Evolutionary conservation across 1,140 invertebrate genomes (phyloP), one percentile per base, ranked within the genome.

Genomic region (Bombus confusus): DNA sequence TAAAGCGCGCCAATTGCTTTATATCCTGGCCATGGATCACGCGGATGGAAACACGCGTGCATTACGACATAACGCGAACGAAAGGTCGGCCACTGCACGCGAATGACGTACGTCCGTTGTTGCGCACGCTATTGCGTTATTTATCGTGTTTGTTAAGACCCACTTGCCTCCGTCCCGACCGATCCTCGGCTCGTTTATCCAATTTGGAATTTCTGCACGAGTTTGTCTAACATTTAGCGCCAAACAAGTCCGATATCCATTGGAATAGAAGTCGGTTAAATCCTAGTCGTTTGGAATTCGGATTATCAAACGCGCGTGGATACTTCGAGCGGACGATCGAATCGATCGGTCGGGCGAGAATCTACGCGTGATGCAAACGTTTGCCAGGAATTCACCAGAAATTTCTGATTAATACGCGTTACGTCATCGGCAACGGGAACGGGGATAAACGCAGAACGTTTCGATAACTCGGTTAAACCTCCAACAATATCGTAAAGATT

Each of bases 1-100:
- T 80, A 83, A 88, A 88, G 69, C 79, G 52, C 73, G 68, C 77
- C 88, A 89, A 89, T 89, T 89, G 82, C 75, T 88, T 88, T 76
- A 88, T 86, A 88, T 85, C 83, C 83, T 80, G 83, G 52, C 43
- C 57, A 57, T 34, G 75, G 18, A 69, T 52, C 64, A 6, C 73
- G 62, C 18, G 31, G 25, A 43, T 82, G 43, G 4, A 39, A 28
- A 28, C 41, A 66, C 57, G 80, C 68, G 68, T 25, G 39, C 18
- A 37, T 28, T 39, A 69, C 22, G n/a, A 15, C 2, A 43, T 41
- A 15, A 80, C 66, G 15, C 57, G 47, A 31, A 39, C 34, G 31
- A 34, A 52, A 75, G 69, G 37, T 41, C 59, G 31, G 3, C 25
- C 31, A 28, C 47, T 81, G 71, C 31, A 57, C 66, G 39, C 39